Evolutionary conservation across 1,140 invertebrate genomes (phyloP), one percentile per base, ranked within the genome.

Genomic region (Sycophila sp.): DNA sequence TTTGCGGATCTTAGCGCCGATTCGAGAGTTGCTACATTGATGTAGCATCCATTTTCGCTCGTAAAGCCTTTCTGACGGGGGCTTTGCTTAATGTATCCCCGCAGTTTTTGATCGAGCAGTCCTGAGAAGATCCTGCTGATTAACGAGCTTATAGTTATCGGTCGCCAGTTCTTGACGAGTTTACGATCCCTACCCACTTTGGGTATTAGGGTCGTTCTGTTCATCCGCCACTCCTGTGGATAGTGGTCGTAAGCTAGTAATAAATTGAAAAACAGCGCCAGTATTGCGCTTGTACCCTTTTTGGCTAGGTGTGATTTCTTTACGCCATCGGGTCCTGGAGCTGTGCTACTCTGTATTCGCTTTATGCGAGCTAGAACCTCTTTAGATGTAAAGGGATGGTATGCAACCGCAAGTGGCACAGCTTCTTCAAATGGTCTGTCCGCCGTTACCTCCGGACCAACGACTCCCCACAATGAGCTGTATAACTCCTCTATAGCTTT

Each of bases 31-130:
- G 5, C 0, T 0, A 56, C 17, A 40, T 80, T 80, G 0, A 26
- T 17, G 0, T 26, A 36, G n/a, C 72, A 76, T 0, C 76, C 77
- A 13, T 76, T 73, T 0, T 72, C 71, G 4, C 45, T 15, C 0
- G 66, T 62, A n/a, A 80, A 77, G 0, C 77, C 78, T 17, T 75
- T 77, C 38, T 78, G 78, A 4, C 68, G 22, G 5, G 3, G n/a
- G 8, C 7, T 56, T 11, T 56, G 53, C 0, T 8, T 7, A 5
- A 56, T 36, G 5, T 17, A 10, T 22, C n/a, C 22, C 19, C 53
- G 11, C 1, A 56, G 2, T 10, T 32, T 17, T 0, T 15, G 4
- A 15, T 75, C 73, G 0, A 80, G 3, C 0, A 77, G 1, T 0
- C 40, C 63, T 0, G 72, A 73, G 34, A 71, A 78, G 0, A 73